These are phyloP conservation scores for Zygogramma bicolorata DNA, from an alignment of 2,888 invertebrate species.

Conservation along the genomic window DNA sequence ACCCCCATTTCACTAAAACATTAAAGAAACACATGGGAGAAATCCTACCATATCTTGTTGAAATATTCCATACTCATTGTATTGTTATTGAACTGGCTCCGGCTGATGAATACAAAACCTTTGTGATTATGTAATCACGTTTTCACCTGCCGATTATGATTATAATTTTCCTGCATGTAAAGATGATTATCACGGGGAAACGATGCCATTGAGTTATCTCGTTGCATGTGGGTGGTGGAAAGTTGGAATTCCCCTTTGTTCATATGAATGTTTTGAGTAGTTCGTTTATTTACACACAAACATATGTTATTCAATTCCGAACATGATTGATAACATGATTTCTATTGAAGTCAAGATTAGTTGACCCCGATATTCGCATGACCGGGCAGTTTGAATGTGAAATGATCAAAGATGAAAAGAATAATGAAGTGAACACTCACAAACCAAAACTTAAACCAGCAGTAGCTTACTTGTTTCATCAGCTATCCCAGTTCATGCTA, in stretches of 20 bases:
- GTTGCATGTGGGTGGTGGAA: not conserved
- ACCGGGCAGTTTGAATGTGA: not conserved
- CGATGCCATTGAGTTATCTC: not conserved
- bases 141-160: not conserved
- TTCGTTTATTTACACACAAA: not conserved
- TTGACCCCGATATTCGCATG: not conserved
- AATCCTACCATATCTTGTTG: too few species aligned
- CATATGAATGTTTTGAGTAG: not conserved
- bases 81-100: too few species aligned
- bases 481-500: too few species aligned
- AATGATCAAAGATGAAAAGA: not conserved
- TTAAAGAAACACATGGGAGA: too few species aligned
- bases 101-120: not conserved
- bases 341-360: not conserved
- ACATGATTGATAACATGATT: too few species aligned
- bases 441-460: too few species aligned
- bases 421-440: too few species aligned
- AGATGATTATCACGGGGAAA: not conserved
- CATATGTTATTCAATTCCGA: not conserved
- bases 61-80: too few species aligned
- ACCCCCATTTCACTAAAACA: too few species aligned
- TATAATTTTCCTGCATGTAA: not conserved
- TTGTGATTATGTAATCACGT: not conserved
- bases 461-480: too few species aligned
- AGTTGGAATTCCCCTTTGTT: not conserved